Percentiles rank a stretch among this genome's conserved stretches.
These are phyloP conservation scores for Tachyglossus aculeatus DNA, from an alignment of 2,797 vertebrate genomes.

Conservation along the genomic window DNA sequence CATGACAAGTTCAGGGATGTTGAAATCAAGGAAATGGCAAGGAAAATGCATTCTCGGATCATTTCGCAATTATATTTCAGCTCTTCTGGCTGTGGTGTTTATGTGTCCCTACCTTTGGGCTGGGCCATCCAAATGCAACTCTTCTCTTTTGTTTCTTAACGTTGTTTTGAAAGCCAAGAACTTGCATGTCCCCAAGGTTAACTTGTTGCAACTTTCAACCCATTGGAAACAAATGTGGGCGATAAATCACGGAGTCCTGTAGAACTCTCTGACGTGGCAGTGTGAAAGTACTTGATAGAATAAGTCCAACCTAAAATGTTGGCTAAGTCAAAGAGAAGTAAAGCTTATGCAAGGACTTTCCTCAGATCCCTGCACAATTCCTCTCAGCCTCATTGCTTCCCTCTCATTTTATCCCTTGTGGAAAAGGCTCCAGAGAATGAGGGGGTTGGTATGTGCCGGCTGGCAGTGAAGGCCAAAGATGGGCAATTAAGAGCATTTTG, in stretches of 20 bases:
- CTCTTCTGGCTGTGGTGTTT: conserved; percentile 27
- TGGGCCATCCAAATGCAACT: conserved; percentile 15
- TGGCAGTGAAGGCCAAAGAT: no score
- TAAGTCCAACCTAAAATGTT: not conserved
- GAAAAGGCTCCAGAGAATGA: no score
- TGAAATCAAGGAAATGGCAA: conserved; percentile 56
- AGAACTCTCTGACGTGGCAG: not conserved
- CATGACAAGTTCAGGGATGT: conserved; percentile 41
- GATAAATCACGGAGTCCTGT: conserved; percentile 1
- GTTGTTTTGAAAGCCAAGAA: conserved; percentile 18
- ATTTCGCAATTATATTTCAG: conserved; percentile 53
- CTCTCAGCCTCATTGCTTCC: no score
- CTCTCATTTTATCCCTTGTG: no score
- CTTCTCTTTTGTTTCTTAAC: conserved; percentile 3
- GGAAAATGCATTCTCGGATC: conserved; percentile 43
- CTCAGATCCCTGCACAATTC: no score
- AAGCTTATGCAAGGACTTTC: not conserved
- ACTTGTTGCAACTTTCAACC: not conserved
- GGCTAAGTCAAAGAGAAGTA: not conserved
- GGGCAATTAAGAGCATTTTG: no score
- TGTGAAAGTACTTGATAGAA: not conserved
- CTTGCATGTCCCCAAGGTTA: conserved; percentile 12
- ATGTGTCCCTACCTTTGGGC: conserved; percentile 34
- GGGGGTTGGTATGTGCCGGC: no score
- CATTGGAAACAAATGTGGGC: conserved; percentile 25